Evolutionary conservation across 1,140 invertebrate genomes (phyloP), one percentile per base, ranked within the genome.

Genomic region (Mycetomoellerius zeteki): DNA sequence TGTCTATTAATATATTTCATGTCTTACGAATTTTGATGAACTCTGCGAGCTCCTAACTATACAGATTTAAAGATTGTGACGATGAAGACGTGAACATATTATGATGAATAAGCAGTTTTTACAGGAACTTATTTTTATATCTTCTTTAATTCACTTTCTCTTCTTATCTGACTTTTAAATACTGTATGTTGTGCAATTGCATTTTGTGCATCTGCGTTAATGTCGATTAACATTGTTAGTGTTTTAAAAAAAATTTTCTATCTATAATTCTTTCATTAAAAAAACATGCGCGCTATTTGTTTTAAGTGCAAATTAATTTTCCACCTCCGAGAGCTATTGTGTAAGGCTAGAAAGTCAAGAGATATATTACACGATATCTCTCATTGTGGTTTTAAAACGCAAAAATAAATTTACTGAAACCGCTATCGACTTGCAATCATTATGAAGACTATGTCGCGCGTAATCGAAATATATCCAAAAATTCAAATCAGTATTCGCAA

Each of bases 351-450:
- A 80, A 69, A 80, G 77, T 65, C 30, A n/a, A 27, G 16, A 67
- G 30, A 77, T 50, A 52, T 21, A 62, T 69, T 80, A 54, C 43
- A 67, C 27, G 76, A 65, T 78, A 69, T 80, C 30, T 37, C 65
- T 24, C 14, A 30, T 10, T 33, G 62, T 8, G 33, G 14, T 69
- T 47, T 52, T 80, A 52, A 80, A 67, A 50, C 43, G 60, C 76
- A 67, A 78, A n/a, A 69, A 52, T 47, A 69, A 80, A 80, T 69
- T 69, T 80, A 80, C n/a, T 52, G 27, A 80, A 65, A 21, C 19
- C 27, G 1, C 60, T 10, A 52, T 80, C 43, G 16, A 52, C 14
- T 21, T 58, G 19, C 37, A 75, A 30, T 37, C 52, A 19, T 50
- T 37, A 21, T 8, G 3, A 37, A 16, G 10, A 43, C 72, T 47